Conservation (phyloP, 2,888 invertebrate genomes). For the Agrotis segetum region DNA sequence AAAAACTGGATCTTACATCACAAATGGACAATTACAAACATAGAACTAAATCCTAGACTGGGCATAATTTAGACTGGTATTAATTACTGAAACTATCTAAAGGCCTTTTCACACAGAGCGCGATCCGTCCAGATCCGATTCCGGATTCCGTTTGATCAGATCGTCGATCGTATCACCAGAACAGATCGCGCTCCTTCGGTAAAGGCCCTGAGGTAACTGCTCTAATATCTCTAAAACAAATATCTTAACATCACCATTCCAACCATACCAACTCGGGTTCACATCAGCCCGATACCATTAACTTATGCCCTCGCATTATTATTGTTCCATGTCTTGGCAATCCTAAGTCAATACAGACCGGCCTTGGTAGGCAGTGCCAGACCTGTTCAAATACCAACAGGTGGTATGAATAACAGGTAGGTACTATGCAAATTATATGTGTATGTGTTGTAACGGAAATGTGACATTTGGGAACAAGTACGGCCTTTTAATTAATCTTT, state of each 20-base stretch:
- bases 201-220: too few relatives aligned
- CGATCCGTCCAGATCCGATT: too few relatives aligned
- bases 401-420: conserved; percentile 33
- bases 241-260: too few relatives aligned
- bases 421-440: conserved; percentile 42
- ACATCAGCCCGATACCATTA: conserved; percentile 6
- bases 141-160: too few relatives aligned
- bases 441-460: conserved; percentile 17
- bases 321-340: conserved; percentile 28
- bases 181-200: too few relatives aligned
- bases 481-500: background rate
- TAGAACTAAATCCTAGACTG: too few relatives aligned
- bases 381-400: conserved; percentile 55
- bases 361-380: conserved; percentile 38
- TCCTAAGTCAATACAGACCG: conserved; percentile 56
- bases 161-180: too few relatives aligned
- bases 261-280: background rate
- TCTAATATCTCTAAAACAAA: background rate
- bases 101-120: too few relatives aligned
- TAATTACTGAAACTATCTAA: too few relatives aligned
- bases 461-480: background rate
- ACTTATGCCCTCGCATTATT: conserved; percentile 15
- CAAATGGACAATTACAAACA: background rate
- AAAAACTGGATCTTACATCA: background rate
- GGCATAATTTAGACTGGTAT: too few relatives aligned